Base-by-base conservation (phyloP, 2,113 vertebrate species). In the Leucopsar rothschildi region DNA sequence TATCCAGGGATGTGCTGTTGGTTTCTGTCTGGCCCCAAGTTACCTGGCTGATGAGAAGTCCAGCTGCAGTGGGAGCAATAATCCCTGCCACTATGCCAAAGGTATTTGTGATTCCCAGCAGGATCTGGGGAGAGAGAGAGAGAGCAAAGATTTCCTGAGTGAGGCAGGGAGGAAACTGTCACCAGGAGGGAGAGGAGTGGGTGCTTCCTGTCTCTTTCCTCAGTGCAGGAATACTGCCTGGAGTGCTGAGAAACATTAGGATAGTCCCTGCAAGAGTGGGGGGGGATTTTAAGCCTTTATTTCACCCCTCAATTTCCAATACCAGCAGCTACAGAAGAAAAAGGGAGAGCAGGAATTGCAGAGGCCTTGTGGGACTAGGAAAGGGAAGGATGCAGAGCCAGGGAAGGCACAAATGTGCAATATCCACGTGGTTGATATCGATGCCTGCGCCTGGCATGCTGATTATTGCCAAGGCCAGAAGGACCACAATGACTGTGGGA, bases 101-200 rank as follows among this genome's bases (percentile, higher is more conserved):
- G 5, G 98, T 98, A 95, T 98, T 98, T 44, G 98, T 98, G 96
- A 98, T 97, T 83, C 98, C 98, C 73, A 98, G 90, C 60, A 98
- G 97, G 64, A 98, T 86, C 39, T 97, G 78, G 61, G 27, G 31
- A 31, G 22, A 47, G 17, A 49, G 59, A 39, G 39, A 49, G 55
- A 27, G 37, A 85, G 70, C 28, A 18, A 64, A 77, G n/a, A 29
- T 65, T 69, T 69, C 65, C 76, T 60, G 56, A 78, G 64, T 0
- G 3, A 72, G 80, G 27, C 57, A 53, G 18, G 37, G 52, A 56
- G 52, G 14, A 40, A 79, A 45, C 40, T 24, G 45, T 25, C 50
- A 52, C 55, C 28, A 11, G 28, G 50, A 90, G 44, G 24, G 15
- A 73, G 55, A 75, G 45, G 50, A 79, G 45, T 45, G 63, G 63